Base-by-base conservation (phyloP, 2,888 invertebrate species). In the Bombylius major region DNA sequence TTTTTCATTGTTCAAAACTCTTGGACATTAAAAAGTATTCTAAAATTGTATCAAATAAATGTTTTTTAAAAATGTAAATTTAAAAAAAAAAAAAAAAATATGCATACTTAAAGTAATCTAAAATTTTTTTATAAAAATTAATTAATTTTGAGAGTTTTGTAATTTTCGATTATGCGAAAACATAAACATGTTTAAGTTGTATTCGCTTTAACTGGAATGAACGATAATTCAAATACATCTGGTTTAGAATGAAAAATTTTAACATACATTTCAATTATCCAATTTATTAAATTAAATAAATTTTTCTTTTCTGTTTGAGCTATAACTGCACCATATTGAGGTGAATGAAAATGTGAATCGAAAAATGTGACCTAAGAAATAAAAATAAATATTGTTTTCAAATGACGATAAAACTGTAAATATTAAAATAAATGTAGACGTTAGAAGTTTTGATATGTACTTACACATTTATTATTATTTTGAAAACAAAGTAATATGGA, bases 141-240 rank as follows among this genome's bases (percentile, higher is more conserved):
- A 23, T 23, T 23, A 23, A 23, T 23, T 23, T 23, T 23, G 1
- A 23, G 3, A 23, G 23, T 23, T 23, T 3, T 23, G 23, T 23
- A 23, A 23, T 23, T 23, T 23, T 3, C 2, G 23, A 23, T 23
- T 23, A 23, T 23, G 23, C 3, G 23, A 23, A 23, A 23, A 23
- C 3, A 23, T 23, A 23, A 23, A 23, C 23, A 23, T 23, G 23
- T 23, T 23, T 23, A 23, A 23, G 23, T 23, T 23, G 23, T 1
- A 23, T 3, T 23, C 3, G 23, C 11, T 39, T 50, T 55, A 34
- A 55, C 32, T 34, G 54, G 56, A 14, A 60, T 36, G 50, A 60
- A 60, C 34, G 60, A 60, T 45, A 60, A 47, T 42, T 60, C 60
- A 51, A 51, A 60, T 44, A 60, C 44, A 50, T 54, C 54, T 34